Conservation (phyloP, 1,140 invertebrate genomes). For the Spodoptera frugiperda region DNA sequence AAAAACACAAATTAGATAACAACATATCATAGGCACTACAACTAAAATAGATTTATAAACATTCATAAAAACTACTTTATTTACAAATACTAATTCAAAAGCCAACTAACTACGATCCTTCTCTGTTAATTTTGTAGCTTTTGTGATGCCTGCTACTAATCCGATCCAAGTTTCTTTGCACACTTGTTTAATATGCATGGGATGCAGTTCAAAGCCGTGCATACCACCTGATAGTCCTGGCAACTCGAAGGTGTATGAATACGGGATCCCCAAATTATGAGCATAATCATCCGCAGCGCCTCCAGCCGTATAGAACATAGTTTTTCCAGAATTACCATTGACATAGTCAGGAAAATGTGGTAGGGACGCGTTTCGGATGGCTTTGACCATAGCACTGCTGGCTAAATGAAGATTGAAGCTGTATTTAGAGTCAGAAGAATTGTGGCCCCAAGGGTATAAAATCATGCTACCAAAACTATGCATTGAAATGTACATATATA, state of each 20-base stretch:
- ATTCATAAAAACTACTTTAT: too few relatives aligned
- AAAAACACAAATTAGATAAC: too few relatives aligned
- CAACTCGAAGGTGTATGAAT: slow-evolving; percentile 89
- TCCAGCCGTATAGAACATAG: slow-evolving; percentile 73
- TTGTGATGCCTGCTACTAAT: too few relatives aligned
- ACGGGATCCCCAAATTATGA: slow-evolving; percentile 87
- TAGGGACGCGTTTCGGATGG: slow-evolving; percentile 61
- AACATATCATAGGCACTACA: too few relatives aligned
- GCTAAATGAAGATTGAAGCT: slow-evolving; percentile 69
- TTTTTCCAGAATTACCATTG: slow-evolving; percentile 55
- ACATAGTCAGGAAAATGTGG: slow-evolving; percentile 54
- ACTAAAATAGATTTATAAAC: too few relatives aligned
- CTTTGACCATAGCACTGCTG: slow-evolving; percentile 73
- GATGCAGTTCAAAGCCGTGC: slow-evolving; percentile 88
- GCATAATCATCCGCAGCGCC: slow-evolving; percentile 90
- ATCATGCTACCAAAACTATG: slow-evolving; percentile 88
- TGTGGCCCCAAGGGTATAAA: slow-evolving; percentile 89
- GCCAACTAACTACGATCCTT: too few relatives aligned
- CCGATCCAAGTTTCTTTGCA: too few relatives aligned
- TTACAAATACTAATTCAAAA: too few relatives aligned
- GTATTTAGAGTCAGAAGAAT: slow-evolving; percentile 68
- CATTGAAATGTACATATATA: slow-evolving; percentile 88
- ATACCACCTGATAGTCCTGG: slow-evolving; percentile 79
- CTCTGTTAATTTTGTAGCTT: too few relatives aligned
- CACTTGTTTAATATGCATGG: slow-evolving; percentile 84